These are phyloP conservation scores for Pipa parva DNA, from an alignment of 2,113 vertebrate species.

Conservation along the genomic window DNA sequence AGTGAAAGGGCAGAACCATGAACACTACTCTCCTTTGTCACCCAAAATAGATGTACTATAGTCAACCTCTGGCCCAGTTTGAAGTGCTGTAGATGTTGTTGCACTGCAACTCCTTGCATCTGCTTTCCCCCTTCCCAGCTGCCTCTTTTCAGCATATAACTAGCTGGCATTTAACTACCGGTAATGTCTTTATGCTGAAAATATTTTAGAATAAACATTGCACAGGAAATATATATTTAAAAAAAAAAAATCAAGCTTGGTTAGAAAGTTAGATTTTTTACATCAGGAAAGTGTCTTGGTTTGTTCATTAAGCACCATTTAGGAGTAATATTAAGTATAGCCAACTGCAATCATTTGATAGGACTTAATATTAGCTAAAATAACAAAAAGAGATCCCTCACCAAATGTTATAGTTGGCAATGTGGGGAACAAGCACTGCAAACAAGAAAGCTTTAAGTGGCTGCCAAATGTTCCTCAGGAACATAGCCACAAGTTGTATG, in stretches of 20 bases:
- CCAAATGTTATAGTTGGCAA: constrained; percentile 9
- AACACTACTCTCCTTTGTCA: too few species aligned
- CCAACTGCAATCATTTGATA: not conserved
- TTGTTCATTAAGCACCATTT: not conserved
- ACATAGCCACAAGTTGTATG: constrained; percentile 2
- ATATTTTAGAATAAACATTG: constrained; percentile 9
- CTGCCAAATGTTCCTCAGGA: constrained; percentile 9
- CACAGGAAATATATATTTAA: not conserved
- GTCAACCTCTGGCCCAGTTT: too few species aligned
- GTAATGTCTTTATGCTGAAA: constrained; percentile 15
- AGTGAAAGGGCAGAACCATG: too few species aligned
- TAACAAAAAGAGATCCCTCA: not conserved
- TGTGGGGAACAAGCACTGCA: not conserved
- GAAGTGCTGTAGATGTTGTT: too few species aligned
- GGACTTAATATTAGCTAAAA: not conserved
- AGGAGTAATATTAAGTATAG: not conserved
- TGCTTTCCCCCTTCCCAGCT: too few species aligned
- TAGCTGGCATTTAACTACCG: too few species aligned
- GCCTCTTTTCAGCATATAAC: constrained; percentile 1
- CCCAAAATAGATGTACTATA: too few species aligned
- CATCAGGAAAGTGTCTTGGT: not conserved
- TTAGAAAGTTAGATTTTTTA: not conserved
- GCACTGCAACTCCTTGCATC: too few species aligned
- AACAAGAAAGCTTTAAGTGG: constrained; percentile 15
- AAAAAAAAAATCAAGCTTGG: not conserved